Evolutionary conservation across 30 jellyfish, hydroid and myxozoan genomes (phyloP).

Genomic region (Aurelia sp.): DNA sequence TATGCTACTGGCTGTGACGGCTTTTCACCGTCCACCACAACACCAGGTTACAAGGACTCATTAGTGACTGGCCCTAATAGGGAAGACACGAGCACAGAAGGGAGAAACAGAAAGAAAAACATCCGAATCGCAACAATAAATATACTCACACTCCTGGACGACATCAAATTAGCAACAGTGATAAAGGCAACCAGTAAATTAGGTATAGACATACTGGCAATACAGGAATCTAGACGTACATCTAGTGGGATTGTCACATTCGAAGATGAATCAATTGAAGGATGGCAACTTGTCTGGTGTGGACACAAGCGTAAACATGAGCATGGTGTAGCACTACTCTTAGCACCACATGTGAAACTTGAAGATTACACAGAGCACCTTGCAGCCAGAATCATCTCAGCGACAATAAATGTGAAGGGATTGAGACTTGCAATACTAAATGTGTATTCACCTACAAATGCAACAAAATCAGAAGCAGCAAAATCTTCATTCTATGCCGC

Average conservation of each 20-base stretch:
- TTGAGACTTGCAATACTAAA: neutral
- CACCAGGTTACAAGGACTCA: neutral
- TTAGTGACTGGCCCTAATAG: neutral
- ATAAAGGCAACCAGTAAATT: constrained; percentile 4
- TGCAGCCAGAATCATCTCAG: neutral
- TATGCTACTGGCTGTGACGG: constrained; percentile 20
- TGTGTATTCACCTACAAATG: constrained; percentile 4
- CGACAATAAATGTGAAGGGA: neutral
- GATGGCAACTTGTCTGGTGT: constrained; percentile 7
- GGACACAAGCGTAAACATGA: neutral
- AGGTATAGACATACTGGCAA: neutral
- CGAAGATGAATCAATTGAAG: constrained; percentile 8
- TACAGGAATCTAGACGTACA: neutral
- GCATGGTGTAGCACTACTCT: constrained; percentile 24
- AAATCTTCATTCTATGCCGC: neutral
- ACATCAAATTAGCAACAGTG: neutral
- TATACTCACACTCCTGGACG: neutral
- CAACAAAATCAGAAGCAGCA: constrained; percentile 6
- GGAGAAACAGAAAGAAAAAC: neutral
- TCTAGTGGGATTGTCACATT: neutral
- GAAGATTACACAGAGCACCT: neutral
- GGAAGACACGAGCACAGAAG: neutral
- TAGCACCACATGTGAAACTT: constrained; percentile 5
- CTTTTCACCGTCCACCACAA: neutral
- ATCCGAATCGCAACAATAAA: constrained; percentile 12